These are phyloP conservation scores for Proteles cristata DNA, from an alignment of 2,113 vertebrate species.

Conservation along the genomic window DNA sequence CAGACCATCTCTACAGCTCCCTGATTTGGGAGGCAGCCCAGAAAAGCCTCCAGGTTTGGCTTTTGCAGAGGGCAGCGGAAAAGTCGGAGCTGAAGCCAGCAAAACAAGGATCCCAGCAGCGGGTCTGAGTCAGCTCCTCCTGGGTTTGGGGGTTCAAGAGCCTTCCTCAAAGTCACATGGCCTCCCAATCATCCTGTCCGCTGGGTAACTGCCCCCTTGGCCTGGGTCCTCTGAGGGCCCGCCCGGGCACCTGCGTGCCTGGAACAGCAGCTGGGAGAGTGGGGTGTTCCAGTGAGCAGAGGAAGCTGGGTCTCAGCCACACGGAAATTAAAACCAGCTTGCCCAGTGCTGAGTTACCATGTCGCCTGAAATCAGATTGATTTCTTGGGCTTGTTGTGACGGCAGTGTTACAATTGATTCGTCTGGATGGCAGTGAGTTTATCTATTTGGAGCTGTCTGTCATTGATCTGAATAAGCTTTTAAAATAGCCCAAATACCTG, in stretches of 20 bases:
- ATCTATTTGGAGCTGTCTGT: conserved; percentile 78
- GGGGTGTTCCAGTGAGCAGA: conserved; percentile 19
- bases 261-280: background rate
- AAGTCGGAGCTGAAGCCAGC: conserved; percentile 73
- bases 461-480: conserved; percentile 82
- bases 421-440: conserved; percentile 78
- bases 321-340: conserved; percentile 81
- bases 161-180: background rate
- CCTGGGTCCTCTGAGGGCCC: background rate
- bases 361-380: conserved; percentile 83
- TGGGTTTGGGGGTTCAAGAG: conserved; percentile 55
- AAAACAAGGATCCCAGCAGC: conserved; percentile 51
- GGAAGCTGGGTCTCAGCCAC: conserved; percentile 67
- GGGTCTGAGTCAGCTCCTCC: conserved; percentile 69
- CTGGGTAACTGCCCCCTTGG: background rate
- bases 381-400: conserved; percentile 80
- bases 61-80: conserved; percentile 75
- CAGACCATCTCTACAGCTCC: conserved; percentile 47
- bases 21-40: conserved; percentile 62
- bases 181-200: background rate
- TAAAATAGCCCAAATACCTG: conserved; percentile 77
- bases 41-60: conserved; percentile 65
- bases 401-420: conserved; percentile 81
- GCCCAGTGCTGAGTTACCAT: conserved; percentile 73
- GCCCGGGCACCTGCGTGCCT: background rate